phyloP scores from a whole-genome alignment of 1,140 invertebrate genomes.

The Myzus persicae region DNA sequence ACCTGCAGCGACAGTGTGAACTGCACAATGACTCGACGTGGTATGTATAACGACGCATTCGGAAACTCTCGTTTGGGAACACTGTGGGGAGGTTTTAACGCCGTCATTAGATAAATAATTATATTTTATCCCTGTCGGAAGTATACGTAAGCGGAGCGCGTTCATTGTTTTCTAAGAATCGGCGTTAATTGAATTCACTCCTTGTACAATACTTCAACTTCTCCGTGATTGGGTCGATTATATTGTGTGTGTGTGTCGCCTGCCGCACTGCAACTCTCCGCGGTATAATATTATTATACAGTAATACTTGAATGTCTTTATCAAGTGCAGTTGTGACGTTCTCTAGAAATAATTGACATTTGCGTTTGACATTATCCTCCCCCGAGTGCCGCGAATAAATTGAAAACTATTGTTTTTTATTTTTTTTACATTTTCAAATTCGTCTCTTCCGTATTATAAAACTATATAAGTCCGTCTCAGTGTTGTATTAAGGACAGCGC shows the following conservation, averaged over 20 bases:
- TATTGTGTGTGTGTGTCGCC: neutral
- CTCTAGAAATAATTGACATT: slow-evolving; percentile 36
- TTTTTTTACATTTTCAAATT: neutral
- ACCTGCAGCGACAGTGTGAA: neutral
- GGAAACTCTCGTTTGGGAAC: neutral
- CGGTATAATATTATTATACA: neutral
- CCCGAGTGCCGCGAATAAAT: neutral
- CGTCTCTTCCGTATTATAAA: neutral
- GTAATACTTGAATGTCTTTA: neutral
- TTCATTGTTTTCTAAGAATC: slow-evolving; percentile 24
- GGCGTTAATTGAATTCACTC: slow-evolving; percentile 21
- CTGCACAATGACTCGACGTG: neutral
- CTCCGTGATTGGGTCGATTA: neutral
- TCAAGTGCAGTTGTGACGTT: neutral
- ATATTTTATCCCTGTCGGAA: neutral
- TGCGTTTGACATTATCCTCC: slow-evolving; percentile 11
- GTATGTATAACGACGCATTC: neutral
- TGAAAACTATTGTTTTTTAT: slow-evolving; percentile 20
- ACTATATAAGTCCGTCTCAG: neutral
- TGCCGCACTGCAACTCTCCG: neutral
- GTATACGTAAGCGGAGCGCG: neutral
- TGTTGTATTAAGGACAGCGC: neutral
- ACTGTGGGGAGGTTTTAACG: neutral
- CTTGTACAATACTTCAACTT: slow-evolving; percentile 21
- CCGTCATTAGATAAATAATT: slow-evolving; percentile 17